Conservation (phyloP, 2,113 vertebrate genomes). For the human (Homo sapiens) region GRCh38 chr2:43282501-43283000, state of each 20-base stretch:
- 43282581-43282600: background rate
- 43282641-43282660: background rate
- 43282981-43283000: no score
- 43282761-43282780: background rate
- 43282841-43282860: background rate
- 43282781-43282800: background rate
- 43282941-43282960: background rate
- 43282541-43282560: background rate
- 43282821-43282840: background rate
- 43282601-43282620: background rate
- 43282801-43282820: background rate
- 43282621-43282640: background rate
- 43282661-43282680: background rate
- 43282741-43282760: background rate
- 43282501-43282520: background rate
- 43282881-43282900: background rate
- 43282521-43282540: background rate
- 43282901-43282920: background rate
- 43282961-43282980: no score
- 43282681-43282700: conserved; percentile 2
- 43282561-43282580: background rate
- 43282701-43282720: conserved; percentile 2
- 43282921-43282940: background rate
- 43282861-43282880: background rate
- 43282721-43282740: background rate